Conservation (phyloP, 2,888 invertebrate genomes). For the Cryptocephalus moraei region DNA sequence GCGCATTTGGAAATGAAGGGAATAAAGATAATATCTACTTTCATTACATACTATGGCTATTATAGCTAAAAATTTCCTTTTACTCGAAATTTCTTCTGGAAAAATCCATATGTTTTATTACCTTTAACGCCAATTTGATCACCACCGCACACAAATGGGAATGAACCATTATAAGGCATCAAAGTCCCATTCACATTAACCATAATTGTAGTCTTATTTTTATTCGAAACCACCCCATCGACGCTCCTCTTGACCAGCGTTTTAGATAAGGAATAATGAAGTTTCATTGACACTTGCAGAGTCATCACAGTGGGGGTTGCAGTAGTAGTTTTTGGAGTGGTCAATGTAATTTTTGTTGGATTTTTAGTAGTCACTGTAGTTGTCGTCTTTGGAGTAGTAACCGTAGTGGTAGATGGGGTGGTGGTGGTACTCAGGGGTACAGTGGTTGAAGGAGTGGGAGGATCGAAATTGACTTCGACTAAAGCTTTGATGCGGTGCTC, state of each 20-base stretch:
- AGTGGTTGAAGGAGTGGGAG: slow-evolving; percentile 39
- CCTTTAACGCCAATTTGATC: slow-evolving; percentile 53
- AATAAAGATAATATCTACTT: too few species aligned
- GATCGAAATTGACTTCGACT: slow-evolving; percentile 59
- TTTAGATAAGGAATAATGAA: slow-evolving; percentile 3
- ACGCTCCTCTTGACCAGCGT: slow-evolving; percentile 14
- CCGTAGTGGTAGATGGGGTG: slow-evolving; percentile 12
- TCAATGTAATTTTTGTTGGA: slow-evolving; percentile 8
- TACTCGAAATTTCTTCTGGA: slow-evolving; percentile 50
- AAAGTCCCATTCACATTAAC: slow-evolving; percentile 28
- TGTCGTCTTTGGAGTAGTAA: slow-evolving; percentile 14
- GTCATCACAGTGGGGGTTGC: slow-evolving; percentile 13
- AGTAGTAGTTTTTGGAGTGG: slow-evolving; percentile 2
- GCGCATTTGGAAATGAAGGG: too few species aligned
- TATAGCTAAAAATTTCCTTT: slow-evolving; percentile 55
- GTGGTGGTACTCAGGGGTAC: slow-evolving; percentile 30
- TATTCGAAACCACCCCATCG: background rate
- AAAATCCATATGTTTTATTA: slow-evolving; percentile 64
- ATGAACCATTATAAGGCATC: slow-evolving; percentile 27
- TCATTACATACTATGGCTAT: too few species aligned
- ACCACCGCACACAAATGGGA: slow-evolving; percentile 49
- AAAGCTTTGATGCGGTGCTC: slow-evolving; percentile 58
- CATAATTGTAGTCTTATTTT: slow-evolving; percentile 14
- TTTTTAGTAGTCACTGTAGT: slow-evolving; percentile 9
- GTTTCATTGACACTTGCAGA: slow-evolving; percentile 7